Evolutionary conservation across 2,888 invertebrate genomes (phyloP).

Genomic region (Ametastegia equiseti): DNA sequence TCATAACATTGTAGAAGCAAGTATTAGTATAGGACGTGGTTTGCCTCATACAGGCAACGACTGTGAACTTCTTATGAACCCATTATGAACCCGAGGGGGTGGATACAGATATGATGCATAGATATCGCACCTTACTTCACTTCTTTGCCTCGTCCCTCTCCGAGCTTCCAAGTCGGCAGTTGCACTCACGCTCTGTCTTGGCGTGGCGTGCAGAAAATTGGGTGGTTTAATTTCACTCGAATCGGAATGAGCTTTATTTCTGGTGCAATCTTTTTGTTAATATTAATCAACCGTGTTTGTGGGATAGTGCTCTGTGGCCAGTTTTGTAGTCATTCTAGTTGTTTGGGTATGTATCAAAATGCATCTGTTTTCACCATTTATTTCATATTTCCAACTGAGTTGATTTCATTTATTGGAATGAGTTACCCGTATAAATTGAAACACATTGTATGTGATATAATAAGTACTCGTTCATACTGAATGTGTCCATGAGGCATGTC

Average conservation of each 20-base stretch:
- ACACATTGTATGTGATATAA: background rate
- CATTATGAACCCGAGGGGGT: background rate
- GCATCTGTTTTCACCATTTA: background rate
- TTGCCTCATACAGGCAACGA: background rate
- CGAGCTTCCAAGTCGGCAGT: background rate
- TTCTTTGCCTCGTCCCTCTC: background rate
- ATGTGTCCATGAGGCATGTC: too few species aligned
- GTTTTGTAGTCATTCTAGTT: background rate
- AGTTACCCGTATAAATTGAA: background rate
- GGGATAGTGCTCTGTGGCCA: background rate
- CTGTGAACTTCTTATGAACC: background rate
- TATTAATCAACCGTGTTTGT: slow-evolving; percentile 19
- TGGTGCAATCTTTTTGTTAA: slow-evolving; percentile 3
- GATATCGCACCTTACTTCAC: background rate
- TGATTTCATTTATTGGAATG: background rate
- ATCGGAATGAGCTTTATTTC: background rate
- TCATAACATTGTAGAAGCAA: slow-evolving; percentile 5
- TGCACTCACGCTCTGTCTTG: background rate
- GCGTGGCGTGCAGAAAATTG: background rate
- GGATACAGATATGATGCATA: background rate
- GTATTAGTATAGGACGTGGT: background rate
- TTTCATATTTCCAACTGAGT: background rate
- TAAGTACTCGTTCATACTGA: too few species aligned
- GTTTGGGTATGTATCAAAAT: background rate
- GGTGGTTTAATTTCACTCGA: background rate